Percentiles rank a stretch among this genome's conserved stretches.
phyloP scores from a whole-genome alignment of 2,113 vertebrate species.

The Dromiciops gliroides region DNA sequence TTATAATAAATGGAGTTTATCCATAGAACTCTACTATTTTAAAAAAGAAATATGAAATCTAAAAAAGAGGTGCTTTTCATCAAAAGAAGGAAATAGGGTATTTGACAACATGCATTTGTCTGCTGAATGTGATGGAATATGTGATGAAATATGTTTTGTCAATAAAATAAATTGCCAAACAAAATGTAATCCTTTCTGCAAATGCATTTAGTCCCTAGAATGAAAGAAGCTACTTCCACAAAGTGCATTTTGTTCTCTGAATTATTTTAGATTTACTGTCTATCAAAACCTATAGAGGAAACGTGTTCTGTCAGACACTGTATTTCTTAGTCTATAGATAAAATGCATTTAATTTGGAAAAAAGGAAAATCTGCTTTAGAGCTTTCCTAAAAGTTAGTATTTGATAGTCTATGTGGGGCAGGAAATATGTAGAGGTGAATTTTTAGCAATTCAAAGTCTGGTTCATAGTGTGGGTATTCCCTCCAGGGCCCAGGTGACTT shows the following conservation, averaged over 20 bases:
- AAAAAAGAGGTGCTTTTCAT: conserved; percentile 80
- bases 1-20: conserved; percentile 63
- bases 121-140: conserved; percentile 84
- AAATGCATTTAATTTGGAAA: conserved; percentile 77
- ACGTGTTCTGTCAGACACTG: conserved; percentile 68
- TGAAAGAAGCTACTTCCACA: conserved; percentile 83
- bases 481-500: neutral
- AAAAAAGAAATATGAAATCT: conserved; percentile 69
- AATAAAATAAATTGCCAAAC: conserved; percentile 88
- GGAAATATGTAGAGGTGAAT: neutral
- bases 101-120: conserved; percentile 87
- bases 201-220: conserved; percentile 81
- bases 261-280: conserved; percentile 84
- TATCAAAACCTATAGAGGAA: conserved; percentile 80
- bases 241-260: conserved; percentile 80
- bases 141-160: conserved; percentile 86
- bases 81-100: conserved; percentile 80
- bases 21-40: conserved; percentile 54
- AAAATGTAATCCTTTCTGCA: conserved; percentile 85
- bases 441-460: conserved; percentile 6
- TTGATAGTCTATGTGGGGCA: conserved; percentile 56
- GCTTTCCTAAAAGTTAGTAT: conserved; percentile 46
- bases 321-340: conserved; percentile 71
- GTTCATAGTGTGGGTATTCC: neutral
- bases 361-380: neutral